Evolutionary conservation across 2,797 vertebrate species (phyloP).

Genomic region (Somateria mollissima): DNA sequence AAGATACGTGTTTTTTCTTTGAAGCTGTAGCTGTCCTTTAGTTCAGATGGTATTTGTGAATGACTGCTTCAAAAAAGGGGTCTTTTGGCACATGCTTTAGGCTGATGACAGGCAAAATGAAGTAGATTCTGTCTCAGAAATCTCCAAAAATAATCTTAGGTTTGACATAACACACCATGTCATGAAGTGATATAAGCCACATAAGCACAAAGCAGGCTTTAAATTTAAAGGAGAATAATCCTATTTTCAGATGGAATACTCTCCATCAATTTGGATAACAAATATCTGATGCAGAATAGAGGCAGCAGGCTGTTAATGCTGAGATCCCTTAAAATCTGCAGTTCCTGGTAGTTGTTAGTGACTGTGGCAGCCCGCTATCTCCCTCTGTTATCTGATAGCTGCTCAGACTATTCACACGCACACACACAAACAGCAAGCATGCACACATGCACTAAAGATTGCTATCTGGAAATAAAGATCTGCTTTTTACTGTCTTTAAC

Average conservation of each 20-base stretch:
- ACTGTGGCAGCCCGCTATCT: not conserved
- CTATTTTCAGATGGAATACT: slow-evolving; percentile 64
- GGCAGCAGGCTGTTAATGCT: not conserved
- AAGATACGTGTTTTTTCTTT: slow-evolving; percentile 47
- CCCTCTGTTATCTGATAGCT: not conserved
- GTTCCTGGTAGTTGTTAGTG: not conserved
- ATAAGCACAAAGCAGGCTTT: slow-evolving; percentile 65
- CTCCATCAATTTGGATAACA: slow-evolving; percentile 75
- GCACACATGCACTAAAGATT: not conserved
- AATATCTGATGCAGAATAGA: slow-evolving; percentile 65
- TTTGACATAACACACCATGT: slow-evolving; percentile 63
- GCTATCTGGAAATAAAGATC: slow-evolving; percentile 17
- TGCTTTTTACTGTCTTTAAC: slow-evolving; percentile 18
- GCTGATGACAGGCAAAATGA: slow-evolving; percentile 68
- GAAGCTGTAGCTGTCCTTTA: slow-evolving; percentile 46
- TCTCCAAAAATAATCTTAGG: slow-evolving; percentile 69
- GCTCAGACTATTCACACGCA: not conserved
- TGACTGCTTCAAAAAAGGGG: slow-evolving; percentile 13
- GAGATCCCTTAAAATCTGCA: slow-evolving; percentile 16
- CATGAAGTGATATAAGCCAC: slow-evolving; percentile 64
- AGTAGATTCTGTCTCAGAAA: slow-evolving; percentile 64
- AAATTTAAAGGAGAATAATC: slow-evolving; percentile 70
- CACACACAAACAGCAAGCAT: not conserved
- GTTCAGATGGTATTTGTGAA: slow-evolving; percentile 64
- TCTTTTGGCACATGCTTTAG: slow-evolving; percentile 64